Evolutionary conservation across 2,888 invertebrate genomes (phyloP).

Genomic region (Serrognathus titanus): DNA sequence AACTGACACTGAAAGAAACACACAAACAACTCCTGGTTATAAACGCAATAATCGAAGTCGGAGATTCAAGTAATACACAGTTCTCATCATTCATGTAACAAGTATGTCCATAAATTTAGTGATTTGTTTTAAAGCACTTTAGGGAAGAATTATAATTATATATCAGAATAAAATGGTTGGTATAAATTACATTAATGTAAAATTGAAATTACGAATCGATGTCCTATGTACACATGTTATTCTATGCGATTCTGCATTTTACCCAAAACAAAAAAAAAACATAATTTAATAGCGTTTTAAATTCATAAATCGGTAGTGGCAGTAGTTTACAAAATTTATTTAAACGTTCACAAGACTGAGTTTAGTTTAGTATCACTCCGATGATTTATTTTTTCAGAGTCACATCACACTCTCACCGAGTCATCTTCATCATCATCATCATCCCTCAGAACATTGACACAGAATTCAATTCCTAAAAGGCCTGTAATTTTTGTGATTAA

Average conservation of each 20-base stretch:
- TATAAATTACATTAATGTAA: conserved; percentile 40
- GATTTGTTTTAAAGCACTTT: conserved; percentile 49
- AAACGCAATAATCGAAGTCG: conserved; percentile 17
- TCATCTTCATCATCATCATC: conserved; percentile 12
- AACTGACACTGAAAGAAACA: conserved; percentile 26
- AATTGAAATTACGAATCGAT: conserved; percentile 36
- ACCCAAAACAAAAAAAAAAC: conserved; percentile 4
- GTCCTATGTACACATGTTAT: conserved; percentile 29
- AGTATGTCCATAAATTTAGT: conserved; percentile 32
- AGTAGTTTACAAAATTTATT: conserved; percentile 38
- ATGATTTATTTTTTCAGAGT: not conserved
- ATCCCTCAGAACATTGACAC: conserved; percentile 26
- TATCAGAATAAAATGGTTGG: conserved; percentile 37
- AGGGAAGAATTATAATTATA: conserved; percentile 49
- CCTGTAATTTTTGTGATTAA: conserved; percentile 23
- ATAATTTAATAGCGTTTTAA: conserved; percentile 7
- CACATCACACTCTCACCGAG: conserved; percentile 10
- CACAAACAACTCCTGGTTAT: conserved; percentile 9
- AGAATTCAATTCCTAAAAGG: conserved; percentile 42
- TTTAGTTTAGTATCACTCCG: not conserved
- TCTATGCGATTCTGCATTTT: conserved; percentile 26
- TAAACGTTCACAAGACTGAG: conserved; percentile 13
- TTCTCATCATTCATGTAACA: conserved; percentile 22
- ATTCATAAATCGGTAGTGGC: conserved; percentile 38
- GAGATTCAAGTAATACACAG: conserved; percentile 2